These are phyloP conservation scores for Genyomyrus donnyi DNA, from an alignment of 2,113 vertebrate species.

Conservation along the genomic window DNA sequence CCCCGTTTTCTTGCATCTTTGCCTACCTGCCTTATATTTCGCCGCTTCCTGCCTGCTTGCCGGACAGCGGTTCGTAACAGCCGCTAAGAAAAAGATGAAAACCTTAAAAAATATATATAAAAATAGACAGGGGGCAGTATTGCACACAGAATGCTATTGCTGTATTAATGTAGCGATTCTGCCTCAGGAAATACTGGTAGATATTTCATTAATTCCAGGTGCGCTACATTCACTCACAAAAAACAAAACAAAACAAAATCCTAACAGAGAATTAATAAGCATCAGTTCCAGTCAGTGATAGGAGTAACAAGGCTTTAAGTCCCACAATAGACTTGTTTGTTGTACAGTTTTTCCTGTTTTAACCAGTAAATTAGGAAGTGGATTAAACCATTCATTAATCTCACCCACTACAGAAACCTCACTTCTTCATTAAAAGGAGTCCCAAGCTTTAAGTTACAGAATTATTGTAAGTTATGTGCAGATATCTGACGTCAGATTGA, in stretches of 20 bases:
- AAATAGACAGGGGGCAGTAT: not conserved
- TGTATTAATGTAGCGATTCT: not conserved
- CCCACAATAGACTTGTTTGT: not conserved
- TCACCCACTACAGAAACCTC: not conserved
- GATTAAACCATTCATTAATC: not conserved
- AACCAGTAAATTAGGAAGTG: not conserved
- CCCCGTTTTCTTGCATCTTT: no score
- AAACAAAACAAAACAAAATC: not conserved
- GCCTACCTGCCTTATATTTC: no score
- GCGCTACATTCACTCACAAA: not conserved
- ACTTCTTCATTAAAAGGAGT: not conserved
- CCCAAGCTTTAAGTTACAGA: not conserved
- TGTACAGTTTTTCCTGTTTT: not conserved
- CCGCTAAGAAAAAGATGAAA: not conserved
- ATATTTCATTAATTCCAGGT: not conserved
- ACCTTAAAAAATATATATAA: not conserved
- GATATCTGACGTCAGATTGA: not conserved
- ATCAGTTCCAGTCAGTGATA: not conserved
- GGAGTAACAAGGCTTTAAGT: not conserved
- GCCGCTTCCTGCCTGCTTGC: no score
- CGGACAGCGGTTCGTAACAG: not conserved
- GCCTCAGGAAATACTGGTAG: not conserved
- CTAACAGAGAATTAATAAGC: not conserved
- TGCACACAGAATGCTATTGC: not conserved
- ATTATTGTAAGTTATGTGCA: not conserved